Evolutionary conservation across 1,140 invertebrate species (phyloP).

Genomic region (Sitodiplosis mosellana): DNA sequence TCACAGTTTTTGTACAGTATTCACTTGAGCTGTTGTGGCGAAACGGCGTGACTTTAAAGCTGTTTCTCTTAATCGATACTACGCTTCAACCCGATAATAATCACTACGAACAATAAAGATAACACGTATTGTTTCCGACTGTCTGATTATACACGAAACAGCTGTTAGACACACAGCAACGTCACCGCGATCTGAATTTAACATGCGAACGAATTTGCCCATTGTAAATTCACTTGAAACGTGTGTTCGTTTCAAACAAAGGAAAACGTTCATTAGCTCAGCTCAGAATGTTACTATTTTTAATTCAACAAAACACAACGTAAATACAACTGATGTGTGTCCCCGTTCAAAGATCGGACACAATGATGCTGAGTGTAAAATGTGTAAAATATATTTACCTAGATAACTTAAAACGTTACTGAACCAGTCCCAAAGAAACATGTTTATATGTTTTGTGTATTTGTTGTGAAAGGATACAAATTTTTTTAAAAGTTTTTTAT

Average conservation of each 20-base stretch:
- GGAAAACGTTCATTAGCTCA: background rate
- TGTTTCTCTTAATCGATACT: too few species aligned
- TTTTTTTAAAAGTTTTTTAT: too few species aligned
- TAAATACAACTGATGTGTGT: too few species aligned
- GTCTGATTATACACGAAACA: too few species aligned
- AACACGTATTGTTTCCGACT: too few species aligned
- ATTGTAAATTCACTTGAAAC: background rate
- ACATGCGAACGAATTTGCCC: background rate
- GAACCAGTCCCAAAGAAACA: slow-evolving; percentile 98
- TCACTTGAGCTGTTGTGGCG: background rate
- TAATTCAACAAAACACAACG: background rate
- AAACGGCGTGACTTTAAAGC: too few species aligned
- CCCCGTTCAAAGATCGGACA: background rate
- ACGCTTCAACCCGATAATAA: too few species aligned
- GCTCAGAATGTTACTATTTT: background rate
- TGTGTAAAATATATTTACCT: slow-evolving; percentile 45
- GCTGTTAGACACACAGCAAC: too few species aligned
- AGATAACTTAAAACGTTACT: slow-evolving; percentile 88
- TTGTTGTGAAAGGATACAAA: too few species aligned
- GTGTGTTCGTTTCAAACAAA: background rate
- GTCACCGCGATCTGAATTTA: too few species aligned
- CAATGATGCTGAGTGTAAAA: background rate
- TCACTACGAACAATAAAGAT: too few species aligned
- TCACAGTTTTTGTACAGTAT: background rate
- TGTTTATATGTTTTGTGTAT: slow-evolving; percentile 28